phyloP scores from a whole-genome alignment of 2,113 vertebrate genomes.

The Nothobranchius kuhntae region DNA sequence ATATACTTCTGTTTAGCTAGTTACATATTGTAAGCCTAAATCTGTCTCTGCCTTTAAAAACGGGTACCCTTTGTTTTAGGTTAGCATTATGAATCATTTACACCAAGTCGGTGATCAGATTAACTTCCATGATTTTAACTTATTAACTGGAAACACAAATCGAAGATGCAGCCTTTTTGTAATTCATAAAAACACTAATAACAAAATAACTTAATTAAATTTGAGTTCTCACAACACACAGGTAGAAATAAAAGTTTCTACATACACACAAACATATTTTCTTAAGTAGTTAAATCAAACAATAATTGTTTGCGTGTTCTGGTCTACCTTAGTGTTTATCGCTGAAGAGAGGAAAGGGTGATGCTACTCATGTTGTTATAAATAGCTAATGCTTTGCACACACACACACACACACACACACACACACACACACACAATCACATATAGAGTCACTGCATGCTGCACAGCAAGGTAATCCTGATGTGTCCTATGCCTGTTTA shows the following conservation, averaged over 20 bases:
- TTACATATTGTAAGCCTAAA: neutral
- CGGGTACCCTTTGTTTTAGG: neutral
- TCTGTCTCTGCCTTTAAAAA: neutral
- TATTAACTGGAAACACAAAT: neutral
- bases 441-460: conserved; percentile 41
- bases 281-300: neutral
- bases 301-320: neutral
- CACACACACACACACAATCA: conserved; percentile 15
- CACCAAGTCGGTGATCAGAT: neutral
- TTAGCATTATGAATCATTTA: neutral
- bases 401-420: conserved; percentile 7
- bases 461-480: conserved; percentile 54
- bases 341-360: conserved; percentile 63
- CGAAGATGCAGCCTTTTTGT: neutral
- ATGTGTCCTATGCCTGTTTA: conserved; percentile 51
- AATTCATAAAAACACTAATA: neutral
- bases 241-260: neutral
- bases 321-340: conserved; percentile 32
- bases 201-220: neutral
- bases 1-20: neutral
- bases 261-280: neutral
- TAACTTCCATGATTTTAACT: neutral
- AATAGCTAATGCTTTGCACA: conserved; percentile 47
- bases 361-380: conserved; percentile 56
- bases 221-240: neutral